Percentiles rank a stretch among this genome's conserved stretches.
These are phyloP conservation scores for Bufo gargarizans DNA, from an alignment of 2,113 vertebrate genomes.

Conservation along the genomic window DNA sequence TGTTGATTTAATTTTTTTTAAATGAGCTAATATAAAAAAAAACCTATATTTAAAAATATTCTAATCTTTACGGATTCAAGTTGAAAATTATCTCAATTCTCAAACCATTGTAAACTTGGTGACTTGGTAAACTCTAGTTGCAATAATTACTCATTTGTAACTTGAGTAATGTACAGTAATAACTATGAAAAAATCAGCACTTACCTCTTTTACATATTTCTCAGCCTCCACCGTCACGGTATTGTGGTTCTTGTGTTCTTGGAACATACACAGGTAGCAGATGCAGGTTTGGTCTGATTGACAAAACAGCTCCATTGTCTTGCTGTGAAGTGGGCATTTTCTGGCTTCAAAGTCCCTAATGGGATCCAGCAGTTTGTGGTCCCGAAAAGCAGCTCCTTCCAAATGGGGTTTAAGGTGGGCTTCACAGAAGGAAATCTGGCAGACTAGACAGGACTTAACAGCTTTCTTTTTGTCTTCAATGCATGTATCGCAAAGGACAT, in stretches of 20 bases:
- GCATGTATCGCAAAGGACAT: conserved; percentile 91
- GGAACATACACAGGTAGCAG: conserved; percentile 90
- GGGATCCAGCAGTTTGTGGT: conserved; percentile 91
- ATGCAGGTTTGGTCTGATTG: conserved; percentile 85
- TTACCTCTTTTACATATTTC: conserved; percentile 83
- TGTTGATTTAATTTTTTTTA: neutral
- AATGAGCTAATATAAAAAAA: neutral
- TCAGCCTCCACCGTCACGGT: conserved; percentile 81
- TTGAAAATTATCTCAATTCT: neutral
- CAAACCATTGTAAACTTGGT: no score
- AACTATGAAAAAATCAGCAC: conserved; percentile 57
- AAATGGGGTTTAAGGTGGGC: conserved; percentile 90
- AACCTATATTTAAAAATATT: neutral
- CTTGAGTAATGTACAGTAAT: neutral
- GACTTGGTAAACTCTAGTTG: no score
- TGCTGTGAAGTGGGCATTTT: conserved; percentile 82
- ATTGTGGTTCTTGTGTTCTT: conserved; percentile 85
- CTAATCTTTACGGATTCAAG: neutral
- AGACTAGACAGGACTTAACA: conserved; percentile 90
- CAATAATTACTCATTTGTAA: no score
- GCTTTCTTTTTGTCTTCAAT: conserved; percentile 88
- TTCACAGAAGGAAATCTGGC: conserved; percentile 93
- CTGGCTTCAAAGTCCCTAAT: conserved; percentile 82
- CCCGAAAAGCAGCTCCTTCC: conserved; percentile 89
- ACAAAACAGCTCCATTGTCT: conserved; percentile 92